Evolutionary conservation across 1,140 invertebrate genomes (phyloP), one percentile per base, ranked within the genome.

Genomic region (Diploscapter pachys): DNA sequence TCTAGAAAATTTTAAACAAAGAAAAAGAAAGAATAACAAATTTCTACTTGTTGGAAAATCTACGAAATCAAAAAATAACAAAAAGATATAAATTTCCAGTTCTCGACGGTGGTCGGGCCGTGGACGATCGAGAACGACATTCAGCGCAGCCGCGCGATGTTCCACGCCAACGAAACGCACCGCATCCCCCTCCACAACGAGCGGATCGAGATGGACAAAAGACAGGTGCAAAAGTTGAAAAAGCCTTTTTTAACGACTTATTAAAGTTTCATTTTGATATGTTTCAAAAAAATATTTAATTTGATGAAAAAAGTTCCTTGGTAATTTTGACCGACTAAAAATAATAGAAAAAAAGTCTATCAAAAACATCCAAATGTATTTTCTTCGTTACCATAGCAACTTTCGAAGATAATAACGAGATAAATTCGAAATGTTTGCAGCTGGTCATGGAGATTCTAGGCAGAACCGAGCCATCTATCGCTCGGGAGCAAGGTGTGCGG

Each of bases 111-210:
- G 61, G 66, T 78, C 66, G 76, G 76, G 9, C 76, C 76, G 9
- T 78, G 76, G 76, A 57, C 61, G 11, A 52, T 67, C 6, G 68
- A 69, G 3, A 78, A 76, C 57, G 72, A 78, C 5, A 62, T 75
- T 57, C 70, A 74, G 8, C 63, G 72, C 53, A 70, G 65, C 64
- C 64, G 76, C 3, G 76, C 76, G 2, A 67, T 56, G 8, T 71
- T 78, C 55, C 72, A 78, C 71, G 66, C 66, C 51, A 78, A 78
- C 9, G 76, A 78, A 61, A 78, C 76, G 13, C 76, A 78, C 61
- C 65, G 72, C 8, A 78, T 78, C 65, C 76, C 76, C 49, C 59
- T 78, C n/a, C 61, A 78, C 49, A 13, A 69, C 11, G 56, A 51
- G 5, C 56, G 48, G 11, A 64, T 56, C 48, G 64, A 65, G 3